These are phyloP conservation scores for Micrastur ruficollis DNA, from an alignment of 2,797 vertebrate species.

Conservation along the genomic window DNA sequence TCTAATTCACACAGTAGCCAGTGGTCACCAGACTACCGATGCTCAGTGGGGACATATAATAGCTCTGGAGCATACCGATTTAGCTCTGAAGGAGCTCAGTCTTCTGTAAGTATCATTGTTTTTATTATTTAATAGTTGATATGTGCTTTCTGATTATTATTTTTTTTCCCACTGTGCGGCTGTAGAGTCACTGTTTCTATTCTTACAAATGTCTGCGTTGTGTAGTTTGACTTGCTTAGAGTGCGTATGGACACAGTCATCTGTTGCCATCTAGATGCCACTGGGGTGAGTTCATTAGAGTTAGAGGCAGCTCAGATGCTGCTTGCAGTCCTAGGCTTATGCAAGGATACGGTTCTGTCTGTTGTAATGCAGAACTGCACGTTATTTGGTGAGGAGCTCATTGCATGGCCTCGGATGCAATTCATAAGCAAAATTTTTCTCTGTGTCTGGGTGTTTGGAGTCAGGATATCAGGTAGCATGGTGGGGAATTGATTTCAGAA, in stretches of 20 bases:
- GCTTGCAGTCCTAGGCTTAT: background rate
- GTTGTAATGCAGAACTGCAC: background rate
- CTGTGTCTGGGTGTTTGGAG: background rate
- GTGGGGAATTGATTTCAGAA: background rate
- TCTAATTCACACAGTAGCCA: conserved; percentile 85
- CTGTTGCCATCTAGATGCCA: conserved; percentile 13
- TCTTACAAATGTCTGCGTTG: background rate
- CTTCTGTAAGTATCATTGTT: conserved; percentile 82
- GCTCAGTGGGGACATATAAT: conserved; percentile 90
- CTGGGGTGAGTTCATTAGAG: background rate
- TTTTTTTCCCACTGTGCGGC: background rate
- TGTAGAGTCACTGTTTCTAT: background rate
- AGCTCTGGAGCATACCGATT: conserved; percentile 91
- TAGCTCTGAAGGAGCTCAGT: conserved; percentile 94
- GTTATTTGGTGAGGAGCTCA: background rate
- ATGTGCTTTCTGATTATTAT: background rate
- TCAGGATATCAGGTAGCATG: no score
- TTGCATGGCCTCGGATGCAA: background rate
- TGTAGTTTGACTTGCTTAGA: background rate
- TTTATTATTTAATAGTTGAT: background rate
- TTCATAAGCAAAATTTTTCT: background rate
- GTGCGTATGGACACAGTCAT: background rate
- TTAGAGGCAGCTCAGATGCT: background rate
- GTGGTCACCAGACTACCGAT: conserved; percentile 91
- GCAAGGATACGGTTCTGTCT: background rate